phyloP scores from a whole-genome alignment of 2,888 invertebrate genomes.

The Platypus cylindrus region DNA sequence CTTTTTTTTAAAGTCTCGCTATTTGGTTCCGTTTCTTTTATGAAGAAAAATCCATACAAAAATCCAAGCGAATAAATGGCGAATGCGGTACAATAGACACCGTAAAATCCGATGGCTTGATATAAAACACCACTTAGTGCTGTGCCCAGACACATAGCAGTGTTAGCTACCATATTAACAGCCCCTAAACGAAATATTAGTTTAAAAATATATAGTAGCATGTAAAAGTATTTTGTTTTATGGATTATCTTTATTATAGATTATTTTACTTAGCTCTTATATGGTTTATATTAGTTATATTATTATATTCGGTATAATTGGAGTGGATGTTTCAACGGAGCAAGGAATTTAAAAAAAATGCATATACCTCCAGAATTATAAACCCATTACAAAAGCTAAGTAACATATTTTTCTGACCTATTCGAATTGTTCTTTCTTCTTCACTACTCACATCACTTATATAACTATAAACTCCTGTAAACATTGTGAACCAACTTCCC shows the following conservation, averaged over 20 bases:
- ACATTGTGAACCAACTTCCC: slow-evolving; percentile 43
- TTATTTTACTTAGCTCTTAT: too few relatives aligned
- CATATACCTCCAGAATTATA: too few relatives aligned
- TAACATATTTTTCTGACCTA: slow-evolving; percentile 49
- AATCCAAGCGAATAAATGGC: slow-evolving; percentile 36
- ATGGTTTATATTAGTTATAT: too few relatives aligned
- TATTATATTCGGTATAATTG: too few relatives aligned
- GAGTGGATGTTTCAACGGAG: too few relatives aligned
- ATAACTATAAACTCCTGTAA: slow-evolving; percentile 47
- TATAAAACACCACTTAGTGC: slow-evolving; percentile 40
- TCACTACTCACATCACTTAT: slow-evolving; percentile 45
- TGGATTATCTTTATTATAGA: too few relatives aligned
- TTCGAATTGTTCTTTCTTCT: slow-evolving; percentile 43
- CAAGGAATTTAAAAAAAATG: not conserved
- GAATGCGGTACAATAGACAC: slow-evolving; percentile 39
- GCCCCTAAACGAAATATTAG: slow-evolving; percentile 15
- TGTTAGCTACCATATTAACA: slow-evolving; percentile 32
- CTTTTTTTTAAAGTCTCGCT: slow-evolving; percentile 1
- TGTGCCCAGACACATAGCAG: slow-evolving; percentile 39
- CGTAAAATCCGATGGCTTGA: slow-evolving; percentile 37
- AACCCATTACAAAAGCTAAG: too few relatives aligned
- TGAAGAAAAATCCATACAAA: slow-evolving; percentile 34
- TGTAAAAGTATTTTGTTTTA: too few relatives aligned
- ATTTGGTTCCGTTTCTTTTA: slow-evolving; percentile 5
- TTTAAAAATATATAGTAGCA: too few relatives aligned